Conservation (phyloP, 2,797 vertebrate species). For the Acipenser ruthenus region DNA sequence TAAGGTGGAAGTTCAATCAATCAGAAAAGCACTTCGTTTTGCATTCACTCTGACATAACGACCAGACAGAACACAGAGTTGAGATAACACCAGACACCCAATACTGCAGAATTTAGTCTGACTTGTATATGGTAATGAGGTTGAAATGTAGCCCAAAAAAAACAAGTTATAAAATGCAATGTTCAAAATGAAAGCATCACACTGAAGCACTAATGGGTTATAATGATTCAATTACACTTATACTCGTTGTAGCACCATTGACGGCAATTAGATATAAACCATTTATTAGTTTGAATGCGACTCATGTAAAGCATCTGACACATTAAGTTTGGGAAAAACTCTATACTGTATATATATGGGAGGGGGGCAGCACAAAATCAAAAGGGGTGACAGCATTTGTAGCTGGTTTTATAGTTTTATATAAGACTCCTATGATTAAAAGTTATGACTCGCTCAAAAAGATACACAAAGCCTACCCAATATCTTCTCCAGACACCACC, state of each 20-base stretch:
- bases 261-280: conserved; percentile 42
- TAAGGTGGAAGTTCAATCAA: background rate
- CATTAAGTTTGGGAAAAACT: no score
- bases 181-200: conserved; percentile 24
- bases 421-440: no score
- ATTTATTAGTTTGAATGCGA: conserved; percentile 25
- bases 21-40: background rate
- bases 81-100: background rate
- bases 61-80: background rate
- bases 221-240: conserved; percentile 47
- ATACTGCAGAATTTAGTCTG: background rate
- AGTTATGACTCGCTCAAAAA: no score
- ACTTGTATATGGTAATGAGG: background rate
- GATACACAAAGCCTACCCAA: no score
- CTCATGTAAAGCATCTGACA: no score
- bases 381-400: no score
- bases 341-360: no score
- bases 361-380: no score
- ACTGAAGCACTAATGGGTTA: conserved; percentile 46
- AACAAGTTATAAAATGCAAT: conserved; percentile 9
- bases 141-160: conserved; percentile 4
- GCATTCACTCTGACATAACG: background rate
- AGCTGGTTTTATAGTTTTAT: no score
- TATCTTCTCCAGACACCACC: no score
- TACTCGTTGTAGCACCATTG: conserved; percentile 27